A percentile compares a stretch with the other conserved stretches of the same genome.
Evolutionary conservation across 2,113 vertebrate species (phyloP).

Genomic region (Petroica traversi): DNA sequence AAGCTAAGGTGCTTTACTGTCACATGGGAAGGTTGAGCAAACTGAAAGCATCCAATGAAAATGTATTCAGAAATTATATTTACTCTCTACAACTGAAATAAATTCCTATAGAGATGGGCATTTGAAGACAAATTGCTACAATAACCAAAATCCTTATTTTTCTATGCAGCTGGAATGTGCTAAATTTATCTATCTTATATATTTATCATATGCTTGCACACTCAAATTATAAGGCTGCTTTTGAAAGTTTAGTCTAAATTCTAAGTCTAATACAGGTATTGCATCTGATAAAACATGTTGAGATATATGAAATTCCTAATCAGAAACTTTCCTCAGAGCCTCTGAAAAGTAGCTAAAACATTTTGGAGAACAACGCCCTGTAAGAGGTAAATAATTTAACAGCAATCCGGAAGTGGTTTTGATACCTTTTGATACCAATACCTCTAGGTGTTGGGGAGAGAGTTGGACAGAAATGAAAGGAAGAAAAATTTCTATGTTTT

Average conservation of each 20-base stretch:
- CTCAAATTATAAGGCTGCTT: neutral
- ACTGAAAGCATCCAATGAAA: neutral
- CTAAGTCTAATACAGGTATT: neutral
- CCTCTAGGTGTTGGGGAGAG: rapidly evolving
- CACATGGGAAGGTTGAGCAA: neutral
- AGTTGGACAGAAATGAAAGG: neutral
- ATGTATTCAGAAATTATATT: neutral
- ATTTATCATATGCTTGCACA: neutral
- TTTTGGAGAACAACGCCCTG: neutral
- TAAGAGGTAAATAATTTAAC: neutral
- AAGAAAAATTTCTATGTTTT: neutral
- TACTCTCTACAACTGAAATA: neutral
- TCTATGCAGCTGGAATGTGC: neutral
- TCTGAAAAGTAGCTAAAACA: neutral
- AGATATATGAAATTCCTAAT: neutral
- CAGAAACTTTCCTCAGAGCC: neutral
- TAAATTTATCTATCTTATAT: neutral
- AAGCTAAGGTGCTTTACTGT: neutral
- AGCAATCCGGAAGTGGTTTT: neutral
- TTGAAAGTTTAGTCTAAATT: neutral
- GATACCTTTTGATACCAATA: neutral
- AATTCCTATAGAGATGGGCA: rapidly evolving
- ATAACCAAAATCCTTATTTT: neutral
- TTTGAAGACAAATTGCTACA: neutral
- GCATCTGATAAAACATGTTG: neutral